Base-by-base conservation (phyloP, 1,140 invertebrate genomes). In the Tribolium madens region DNA sequence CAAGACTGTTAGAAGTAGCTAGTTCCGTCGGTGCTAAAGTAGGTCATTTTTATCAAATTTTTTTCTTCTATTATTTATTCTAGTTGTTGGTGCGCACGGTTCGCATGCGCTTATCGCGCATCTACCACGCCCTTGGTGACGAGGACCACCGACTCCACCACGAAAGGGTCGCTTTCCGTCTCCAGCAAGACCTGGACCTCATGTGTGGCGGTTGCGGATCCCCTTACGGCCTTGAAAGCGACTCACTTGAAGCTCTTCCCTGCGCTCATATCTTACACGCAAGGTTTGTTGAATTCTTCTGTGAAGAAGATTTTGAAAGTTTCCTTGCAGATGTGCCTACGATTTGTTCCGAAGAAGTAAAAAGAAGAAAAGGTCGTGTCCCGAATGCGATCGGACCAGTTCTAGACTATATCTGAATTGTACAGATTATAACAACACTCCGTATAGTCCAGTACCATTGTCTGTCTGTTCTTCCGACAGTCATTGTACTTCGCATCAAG, bases 261-360 rank as follows among this genome's bases (percentile, higher is more conserved):
- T 96, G 94, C 86, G 91, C 93, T 0, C 94, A 95, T 84, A 95
- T 96, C 81, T 88, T 95, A 31, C 94, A 96, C 83, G 92, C 94
- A 18, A 93, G 93, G 94, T 95, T 26, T 26, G 21, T 26, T n/a
- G n/a, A n/a, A n/a, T n/a, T n/a, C n/a, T n/a, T n/a, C n/a, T 47
- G 46, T 73, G 9, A 10, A 47, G 14, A 9, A n/a, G 0, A 5
- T 17, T 13, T 7, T 14, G 0, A 3, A 70, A 14, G 69, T 78
- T 50, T 73, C 50, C 73, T 85, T 86, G 17, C 81, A 93, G 92
- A 84, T 93, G 92, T 83, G 92, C 92, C 13, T 90, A 92, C 81
- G 92, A 93, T 77, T 89, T 93, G 33, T 84, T 93, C 75, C 87
- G 91, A 69, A 87, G 91, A 15, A 91, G 91, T 77, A 83, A 92